These are phyloP conservation scores for Athene noctua DNA, from an alignment of 2,113 vertebrate species.

Conservation along the genomic window DNA sequence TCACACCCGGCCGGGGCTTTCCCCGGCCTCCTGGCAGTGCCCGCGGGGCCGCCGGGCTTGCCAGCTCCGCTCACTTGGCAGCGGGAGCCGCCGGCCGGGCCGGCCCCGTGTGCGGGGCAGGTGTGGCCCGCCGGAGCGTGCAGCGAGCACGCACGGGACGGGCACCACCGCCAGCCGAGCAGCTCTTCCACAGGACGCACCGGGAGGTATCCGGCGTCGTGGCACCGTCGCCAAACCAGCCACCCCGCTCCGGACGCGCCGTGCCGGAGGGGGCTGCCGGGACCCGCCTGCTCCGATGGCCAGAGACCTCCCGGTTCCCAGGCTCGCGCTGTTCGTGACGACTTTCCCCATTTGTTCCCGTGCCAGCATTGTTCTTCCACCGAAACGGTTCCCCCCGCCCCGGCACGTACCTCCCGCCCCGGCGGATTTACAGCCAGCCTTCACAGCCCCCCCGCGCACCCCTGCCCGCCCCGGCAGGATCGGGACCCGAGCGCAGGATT, in stretches of 20 bases:
- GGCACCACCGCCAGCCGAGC: fast-evolving
- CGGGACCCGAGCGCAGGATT: not conserved
- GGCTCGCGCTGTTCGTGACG: not conserved
- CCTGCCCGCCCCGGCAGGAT: not conserved
- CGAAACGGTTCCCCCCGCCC: not conserved
- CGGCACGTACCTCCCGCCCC: not conserved
- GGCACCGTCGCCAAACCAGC: not conserved
- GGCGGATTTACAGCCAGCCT: not conserved
- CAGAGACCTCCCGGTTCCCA: not conserved
- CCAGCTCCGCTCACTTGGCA: not conserved
- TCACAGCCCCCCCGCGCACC: not conserved
- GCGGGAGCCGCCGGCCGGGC: not conserved
- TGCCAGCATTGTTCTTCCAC: constrained; percentile 51
- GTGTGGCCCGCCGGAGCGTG: fast-evolving
- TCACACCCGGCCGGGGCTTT: not conserved
- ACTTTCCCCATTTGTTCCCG: not conserved
- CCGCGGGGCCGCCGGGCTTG: not conserved
- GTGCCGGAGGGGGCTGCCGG: not conserved
- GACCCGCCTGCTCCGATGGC: not conserved
- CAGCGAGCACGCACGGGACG: fast-evolving
- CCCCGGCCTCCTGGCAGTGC: not conserved
- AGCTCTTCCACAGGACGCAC: not conserved
- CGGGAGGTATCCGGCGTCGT: fast-evolving
- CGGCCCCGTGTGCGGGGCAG: not conserved
- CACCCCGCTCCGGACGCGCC: fast-evolving